A percentile compares a stretch with the other conserved stretches of the same genome.
Evolutionary conservation across 2,797 vertebrate species (phyloP).

Genomic region (Gymnodraco acuticeps): DNA sequence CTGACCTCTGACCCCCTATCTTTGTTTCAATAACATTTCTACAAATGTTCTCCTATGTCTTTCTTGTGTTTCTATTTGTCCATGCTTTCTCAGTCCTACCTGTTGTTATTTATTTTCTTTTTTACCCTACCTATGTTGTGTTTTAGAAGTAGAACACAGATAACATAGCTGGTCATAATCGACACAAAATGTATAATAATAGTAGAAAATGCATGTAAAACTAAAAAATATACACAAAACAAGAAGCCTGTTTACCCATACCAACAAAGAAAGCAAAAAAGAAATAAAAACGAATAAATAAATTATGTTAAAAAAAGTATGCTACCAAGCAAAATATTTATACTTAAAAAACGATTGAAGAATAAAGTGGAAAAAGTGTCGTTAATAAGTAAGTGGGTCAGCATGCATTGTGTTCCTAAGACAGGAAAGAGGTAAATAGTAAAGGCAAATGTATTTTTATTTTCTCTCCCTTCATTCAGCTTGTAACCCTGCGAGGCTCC

Average conservation of each 20-base stretch:
- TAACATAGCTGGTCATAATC: neutral
- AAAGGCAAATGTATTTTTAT: neutral
- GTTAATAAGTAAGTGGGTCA: neutral
- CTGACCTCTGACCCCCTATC: slow-evolving; percentile 19
- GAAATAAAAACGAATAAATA: neutral
- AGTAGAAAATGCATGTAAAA: neutral
- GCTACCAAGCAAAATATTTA: neutral
- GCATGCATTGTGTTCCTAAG: neutral
- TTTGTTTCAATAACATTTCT: neutral
- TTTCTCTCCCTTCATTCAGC: slow-evolving; percentile 72
- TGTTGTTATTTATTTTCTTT: neutral
- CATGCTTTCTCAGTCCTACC: neutral
- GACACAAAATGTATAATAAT: neutral
- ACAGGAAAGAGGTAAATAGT: neutral
- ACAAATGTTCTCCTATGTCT: neutral
- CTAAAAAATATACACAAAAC: neutral
- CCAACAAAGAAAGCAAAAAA: too few species aligned
- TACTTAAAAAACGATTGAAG: neutral
- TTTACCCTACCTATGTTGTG: neutral
- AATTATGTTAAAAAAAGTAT: neutral
- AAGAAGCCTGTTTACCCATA: neutral
- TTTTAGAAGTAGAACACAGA: neutral
- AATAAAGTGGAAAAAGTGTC: neutral
- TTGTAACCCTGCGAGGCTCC: slow-evolving; percentile 91
- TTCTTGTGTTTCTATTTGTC: neutral